Conservation (phyloP, 2,797 vertebrate species). For the Centropyge bicolor region DNA sequence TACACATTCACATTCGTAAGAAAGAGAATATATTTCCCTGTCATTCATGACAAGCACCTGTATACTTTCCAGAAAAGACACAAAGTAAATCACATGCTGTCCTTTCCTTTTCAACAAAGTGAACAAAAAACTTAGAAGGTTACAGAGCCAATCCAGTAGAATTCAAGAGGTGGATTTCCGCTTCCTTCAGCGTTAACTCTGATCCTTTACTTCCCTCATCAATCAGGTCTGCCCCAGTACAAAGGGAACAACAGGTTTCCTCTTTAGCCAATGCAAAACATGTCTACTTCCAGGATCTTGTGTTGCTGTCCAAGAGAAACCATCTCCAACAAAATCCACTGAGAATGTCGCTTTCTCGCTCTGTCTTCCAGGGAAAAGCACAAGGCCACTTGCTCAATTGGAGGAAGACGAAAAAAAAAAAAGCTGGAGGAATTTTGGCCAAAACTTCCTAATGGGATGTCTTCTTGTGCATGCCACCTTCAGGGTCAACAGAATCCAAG, state of each 20-base stretch:
- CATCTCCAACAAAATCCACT: constrained; percentile 6
- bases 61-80: too few species aligned
- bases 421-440: constrained; percentile 26
- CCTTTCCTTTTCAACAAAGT: constrained; percentile 2
- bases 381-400: constrained; percentile 27
- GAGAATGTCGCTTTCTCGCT: background rate
- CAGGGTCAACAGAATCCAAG: constrained; percentile 64
- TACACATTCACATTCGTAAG: background rate
- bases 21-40: background rate
- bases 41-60: background rate
- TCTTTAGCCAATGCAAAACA: constrained; percentile 40
- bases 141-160: constrained; percentile 11
- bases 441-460: constrained; percentile 46
- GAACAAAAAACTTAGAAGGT: background rate
- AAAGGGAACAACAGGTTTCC: constrained; percentile 35
- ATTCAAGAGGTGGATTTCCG: constrained; percentile 16
- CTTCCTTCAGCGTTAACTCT: constrained; percentile 19
- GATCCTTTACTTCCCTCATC: constrained; percentile 25
- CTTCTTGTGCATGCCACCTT: constrained; percentile 59
- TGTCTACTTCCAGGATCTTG: constrained; percentile 27
- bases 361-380: constrained; percentile 10
- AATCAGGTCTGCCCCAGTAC: constrained; percentile 25
- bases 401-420: constrained; percentile 36
- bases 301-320: constrained; percentile 35
- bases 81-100: background rate